phyloP scores from a whole-genome alignment of 2,113 vertebrate genomes.

The Prolemur simus region DNA sequence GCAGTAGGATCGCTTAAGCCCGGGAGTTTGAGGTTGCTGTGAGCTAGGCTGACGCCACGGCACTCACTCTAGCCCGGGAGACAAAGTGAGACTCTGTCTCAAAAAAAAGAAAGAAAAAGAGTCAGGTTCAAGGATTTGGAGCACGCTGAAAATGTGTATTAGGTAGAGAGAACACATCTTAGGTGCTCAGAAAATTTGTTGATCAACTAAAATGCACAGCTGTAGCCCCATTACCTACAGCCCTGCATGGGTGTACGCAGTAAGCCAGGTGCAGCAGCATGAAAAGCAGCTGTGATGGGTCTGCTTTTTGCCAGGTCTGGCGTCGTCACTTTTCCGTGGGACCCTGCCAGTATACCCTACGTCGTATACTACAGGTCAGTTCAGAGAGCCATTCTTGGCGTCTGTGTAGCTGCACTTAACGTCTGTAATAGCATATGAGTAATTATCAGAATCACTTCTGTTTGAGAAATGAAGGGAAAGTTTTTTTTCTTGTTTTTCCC shows the following conservation, averaged over 20 bases:
- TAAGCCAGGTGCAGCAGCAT: neutral
- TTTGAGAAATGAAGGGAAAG: neutral
- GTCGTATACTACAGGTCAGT: accelerated
- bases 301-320: neutral
- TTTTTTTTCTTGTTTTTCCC: neutral
- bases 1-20: too few species aligned
- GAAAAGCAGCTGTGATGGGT: neutral
- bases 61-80: too few species aligned
- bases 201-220: too few species aligned
- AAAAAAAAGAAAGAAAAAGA: too few species aligned
- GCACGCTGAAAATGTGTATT: neutral
- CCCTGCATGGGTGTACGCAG: neutral
- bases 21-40: too few species aligned
- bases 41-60: too few species aligned
- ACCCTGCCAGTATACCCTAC: neutral
- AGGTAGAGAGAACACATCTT: neutral
- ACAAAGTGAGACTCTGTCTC: too few species aligned
- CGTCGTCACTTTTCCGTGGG: neutral
- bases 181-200: neutral
- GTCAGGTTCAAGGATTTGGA: neutral
- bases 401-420: neutral
- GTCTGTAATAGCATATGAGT: neutral
- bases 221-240: neutral
- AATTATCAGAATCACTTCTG: neutral
- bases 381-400: neutral